A percentile compares a stretch with the other conserved stretches of the same genome.
Evolutionary conservation across 2,888 invertebrate species (phyloP).

Genomic region (Lacanobia oleracea): DNA sequence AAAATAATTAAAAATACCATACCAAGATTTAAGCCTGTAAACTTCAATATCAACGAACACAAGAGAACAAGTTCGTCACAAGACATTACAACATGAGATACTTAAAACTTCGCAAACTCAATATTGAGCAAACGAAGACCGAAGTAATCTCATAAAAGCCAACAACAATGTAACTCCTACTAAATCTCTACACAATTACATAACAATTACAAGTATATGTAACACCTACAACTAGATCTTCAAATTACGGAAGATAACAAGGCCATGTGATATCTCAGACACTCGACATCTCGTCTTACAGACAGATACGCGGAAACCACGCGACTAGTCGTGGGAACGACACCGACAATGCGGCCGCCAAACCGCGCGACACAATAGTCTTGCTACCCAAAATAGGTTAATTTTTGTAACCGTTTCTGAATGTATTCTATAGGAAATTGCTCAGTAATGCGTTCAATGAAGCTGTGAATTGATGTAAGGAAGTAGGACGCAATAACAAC

Average conservation of each 20-base stretch:
- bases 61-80: background rate
- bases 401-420: constrained; percentile 58
- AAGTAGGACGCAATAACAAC: constrained; percentile 43
- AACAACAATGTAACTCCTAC: constrained; percentile 37
- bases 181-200: constrained; percentile 30
- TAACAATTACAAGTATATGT: constrained; percentile 42
- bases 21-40: too few relatives aligned
- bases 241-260: constrained; percentile 57
- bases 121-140: background rate
- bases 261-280: constrained; percentile 38
- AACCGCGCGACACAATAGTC: constrained; percentile 59
- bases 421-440: constrained; percentile 51
- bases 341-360: constrained; percentile 51
- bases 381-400: constrained; percentile 54
- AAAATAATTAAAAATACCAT: too few relatives aligned
- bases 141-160: background rate
- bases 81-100: background rate
- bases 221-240: constrained; percentile 54
- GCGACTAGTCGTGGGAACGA: constrained; percentile 64
- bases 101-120: background rate
- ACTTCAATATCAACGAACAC: background rate
- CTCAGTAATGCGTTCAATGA: constrained; percentile 49
- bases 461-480: constrained; percentile 23
- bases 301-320: constrained; percentile 27
- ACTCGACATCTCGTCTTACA: constrained; percentile 29